Percentiles rank a stretch among this genome's conserved stretches.
phyloP scores from a whole-genome alignment of 2,888 invertebrate genomes.

The Leptarthrus brevirostris region DNA sequence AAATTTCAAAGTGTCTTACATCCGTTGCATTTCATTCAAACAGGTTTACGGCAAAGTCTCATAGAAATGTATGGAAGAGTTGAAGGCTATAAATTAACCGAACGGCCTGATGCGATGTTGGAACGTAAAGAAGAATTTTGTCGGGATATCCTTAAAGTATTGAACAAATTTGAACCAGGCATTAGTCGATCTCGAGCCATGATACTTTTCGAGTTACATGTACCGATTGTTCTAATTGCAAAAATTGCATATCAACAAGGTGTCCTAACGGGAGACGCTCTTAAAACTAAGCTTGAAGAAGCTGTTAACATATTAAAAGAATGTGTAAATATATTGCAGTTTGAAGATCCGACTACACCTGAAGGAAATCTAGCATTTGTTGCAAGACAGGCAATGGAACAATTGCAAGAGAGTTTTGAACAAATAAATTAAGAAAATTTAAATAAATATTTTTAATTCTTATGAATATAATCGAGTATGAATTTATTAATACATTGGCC shows the following conservation, averaged over 20 bases:
- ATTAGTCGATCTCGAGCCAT: constrained; percentile 81
- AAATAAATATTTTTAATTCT: neutral
- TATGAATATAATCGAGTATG: neutral
- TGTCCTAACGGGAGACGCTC: constrained; percentile 70
- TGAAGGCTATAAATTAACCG: constrained; percentile 76
- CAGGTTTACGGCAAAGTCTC: constrained; percentile 75
- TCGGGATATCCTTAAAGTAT: constrained; percentile 73
- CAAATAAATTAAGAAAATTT: constrained; percentile 7
- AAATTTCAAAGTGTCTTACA: constrained; percentile 79
- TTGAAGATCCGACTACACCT: constrained; percentile 71
- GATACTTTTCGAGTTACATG: constrained; percentile 84
- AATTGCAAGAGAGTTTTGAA: constrained; percentile 62
- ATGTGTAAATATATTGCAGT: constrained; percentile 73
- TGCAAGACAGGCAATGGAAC: constrained; percentile 62
- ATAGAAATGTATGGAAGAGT: constrained; percentile 84
- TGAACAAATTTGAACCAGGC: constrained; percentile 82
- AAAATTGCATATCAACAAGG: constrained; percentile 74
- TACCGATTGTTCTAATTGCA: constrained; percentile 78
- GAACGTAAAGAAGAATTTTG: constrained; percentile 83
- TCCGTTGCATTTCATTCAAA: constrained; percentile 79
- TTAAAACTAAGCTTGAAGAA: constrained; percentile 74
- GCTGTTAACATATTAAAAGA: constrained; percentile 74
- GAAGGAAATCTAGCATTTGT: constrained; percentile 63
- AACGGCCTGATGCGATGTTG: constrained; percentile 78
- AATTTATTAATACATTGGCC: too few relatives aligned